Conservation (phyloP, 2,888 invertebrate genomes). For the Pilophorus perplexus region DNA sequence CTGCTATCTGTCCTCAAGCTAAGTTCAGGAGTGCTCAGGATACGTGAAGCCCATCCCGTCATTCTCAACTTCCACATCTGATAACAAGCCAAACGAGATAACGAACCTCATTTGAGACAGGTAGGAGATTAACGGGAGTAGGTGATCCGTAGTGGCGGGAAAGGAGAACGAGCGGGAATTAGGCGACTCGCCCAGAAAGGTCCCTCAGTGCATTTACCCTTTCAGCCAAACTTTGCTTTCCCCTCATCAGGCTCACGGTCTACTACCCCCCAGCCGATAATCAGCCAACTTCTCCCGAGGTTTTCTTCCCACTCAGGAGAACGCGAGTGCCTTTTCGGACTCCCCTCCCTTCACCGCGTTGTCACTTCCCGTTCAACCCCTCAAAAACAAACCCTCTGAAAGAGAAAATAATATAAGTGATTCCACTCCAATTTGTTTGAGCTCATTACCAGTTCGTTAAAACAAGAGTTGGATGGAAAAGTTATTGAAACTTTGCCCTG, state of each 20-base stretch:
- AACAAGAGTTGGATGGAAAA: slow-evolving; percentile 15
- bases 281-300: slow-evolving; percentile 8
- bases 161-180: background rate
- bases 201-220: background rate
- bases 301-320: background rate
- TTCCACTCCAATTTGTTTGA: slow-evolving; percentile 15
- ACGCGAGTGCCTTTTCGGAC: slow-evolving; percentile 1
- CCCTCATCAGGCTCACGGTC: background rate
- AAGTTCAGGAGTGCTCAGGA: too few relatives aligned
- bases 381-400: background rate
- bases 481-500: slow-evolving; percentile 15
- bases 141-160: background rate
- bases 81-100: too few relatives aligned
- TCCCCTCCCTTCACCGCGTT: slow-evolving; percentile 10
- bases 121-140: too few relatives aligned
- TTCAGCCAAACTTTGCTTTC: slow-evolving; percentile 9
- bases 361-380: slow-evolving; percentile 10
- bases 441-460: slow-evolving; percentile 26
- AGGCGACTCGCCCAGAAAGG: background rate
- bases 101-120: too few relatives aligned
- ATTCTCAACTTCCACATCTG: too few relatives aligned
- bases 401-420: slow-evolving; percentile 10
- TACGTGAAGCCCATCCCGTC: too few relatives aligned
- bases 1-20: too few relatives aligned
- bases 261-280: slow-evolving; percentile 19